Percentiles rank a stretch among this genome's conserved stretches.
phyloP scores from a whole-genome alignment of 2,888 invertebrate genomes.

The Venusia cambrica region DNA sequence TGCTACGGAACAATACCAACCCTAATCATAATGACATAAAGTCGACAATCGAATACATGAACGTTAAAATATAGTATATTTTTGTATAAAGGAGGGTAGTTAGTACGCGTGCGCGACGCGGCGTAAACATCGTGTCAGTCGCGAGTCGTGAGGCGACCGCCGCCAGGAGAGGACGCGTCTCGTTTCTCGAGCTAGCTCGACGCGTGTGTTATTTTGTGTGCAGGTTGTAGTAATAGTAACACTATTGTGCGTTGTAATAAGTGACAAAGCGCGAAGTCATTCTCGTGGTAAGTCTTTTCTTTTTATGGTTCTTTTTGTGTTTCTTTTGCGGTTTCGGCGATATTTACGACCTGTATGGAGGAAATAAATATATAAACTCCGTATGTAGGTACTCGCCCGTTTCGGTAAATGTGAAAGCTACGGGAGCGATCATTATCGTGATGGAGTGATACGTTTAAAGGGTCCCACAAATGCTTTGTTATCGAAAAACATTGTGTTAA shows the following conservation, averaged over 20 bases:
- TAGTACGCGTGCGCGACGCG: slow-evolving; percentile 56
- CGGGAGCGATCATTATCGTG: too few relatives aligned
- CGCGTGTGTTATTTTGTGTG: slow-evolving; percentile 58
- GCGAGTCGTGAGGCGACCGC: slow-evolving; percentile 55
- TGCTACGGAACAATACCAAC: slow-evolving; percentile 24
- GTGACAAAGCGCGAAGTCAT: slow-evolving; percentile 41
- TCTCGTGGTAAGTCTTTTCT: slow-evolving; percentile 47
- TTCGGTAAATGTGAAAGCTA: too few relatives aligned
- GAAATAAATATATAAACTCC: slow-evolving; percentile 39
- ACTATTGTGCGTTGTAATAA: slow-evolving; percentile 37
- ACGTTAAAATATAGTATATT: slow-evolving; percentile 26
- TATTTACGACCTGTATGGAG: slow-evolving; percentile 41
- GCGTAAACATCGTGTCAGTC: slow-evolving; percentile 62
- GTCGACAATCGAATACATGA: slow-evolving; percentile 27
- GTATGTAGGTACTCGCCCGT: too few relatives aligned
- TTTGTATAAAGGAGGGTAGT: slow-evolving; percentile 48
- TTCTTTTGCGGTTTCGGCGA: slow-evolving; percentile 15
- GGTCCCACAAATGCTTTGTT: too few relatives aligned
- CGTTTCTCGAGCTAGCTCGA: slow-evolving; percentile 28
- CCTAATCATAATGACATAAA: slow-evolving; percentile 31
- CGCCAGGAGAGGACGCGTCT: slow-evolving; percentile 41
- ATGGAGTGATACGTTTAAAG: too few relatives aligned
- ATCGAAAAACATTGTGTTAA: too few relatives aligned
- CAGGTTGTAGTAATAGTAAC: slow-evolving; percentile 33
- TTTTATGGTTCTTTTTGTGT: background rate